These are phyloP conservation scores for Pitangus sulphuratus DNA, from an alignment of 2,797 vertebrate genomes.

Conservation along the genomic window DNA sequence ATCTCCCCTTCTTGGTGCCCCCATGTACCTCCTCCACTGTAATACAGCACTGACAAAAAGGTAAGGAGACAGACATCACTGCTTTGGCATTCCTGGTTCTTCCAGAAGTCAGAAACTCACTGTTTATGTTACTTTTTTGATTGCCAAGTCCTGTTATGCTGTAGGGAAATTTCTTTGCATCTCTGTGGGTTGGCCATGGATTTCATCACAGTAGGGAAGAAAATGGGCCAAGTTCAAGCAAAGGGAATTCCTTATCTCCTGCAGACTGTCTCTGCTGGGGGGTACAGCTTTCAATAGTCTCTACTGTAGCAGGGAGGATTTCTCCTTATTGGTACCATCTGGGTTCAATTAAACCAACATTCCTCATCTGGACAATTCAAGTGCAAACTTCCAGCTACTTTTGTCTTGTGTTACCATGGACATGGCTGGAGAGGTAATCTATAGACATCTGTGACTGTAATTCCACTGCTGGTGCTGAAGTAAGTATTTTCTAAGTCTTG, in stretches of 20 bases:
- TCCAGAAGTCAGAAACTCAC: not conserved
- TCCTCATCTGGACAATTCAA: slow-evolving; percentile 5
- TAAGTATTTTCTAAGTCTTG: not conserved
- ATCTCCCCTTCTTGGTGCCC: not conserved
- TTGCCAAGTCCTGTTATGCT: not conserved
- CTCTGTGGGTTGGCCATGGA: not conserved
- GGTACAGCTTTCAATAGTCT: not conserved
- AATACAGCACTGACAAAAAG: not conserved
- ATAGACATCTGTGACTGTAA: not conserved
- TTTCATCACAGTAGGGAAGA: slow-evolving; percentile 3
- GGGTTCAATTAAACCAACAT: slow-evolving; percentile 15
- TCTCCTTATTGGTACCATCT: not conserved
- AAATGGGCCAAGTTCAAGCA: not conserved
- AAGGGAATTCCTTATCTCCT: slow-evolving; percentile 32
- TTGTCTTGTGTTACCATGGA: not conserved
- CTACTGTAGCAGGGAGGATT: not conserved
- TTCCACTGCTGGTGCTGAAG: not conserved
- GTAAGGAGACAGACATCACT: not conserved
- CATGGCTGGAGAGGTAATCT: not conserved
- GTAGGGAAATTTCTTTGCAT: not conserved
- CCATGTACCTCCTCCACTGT: not conserved
- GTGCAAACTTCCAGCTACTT: not conserved
- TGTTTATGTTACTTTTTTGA: not conserved
- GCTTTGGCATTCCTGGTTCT: not conserved
- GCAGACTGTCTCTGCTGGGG: not conserved